Evolutionary conservation across 2,113 vertebrate species (phyloP).

Genomic region (Mus pahari): DNA sequence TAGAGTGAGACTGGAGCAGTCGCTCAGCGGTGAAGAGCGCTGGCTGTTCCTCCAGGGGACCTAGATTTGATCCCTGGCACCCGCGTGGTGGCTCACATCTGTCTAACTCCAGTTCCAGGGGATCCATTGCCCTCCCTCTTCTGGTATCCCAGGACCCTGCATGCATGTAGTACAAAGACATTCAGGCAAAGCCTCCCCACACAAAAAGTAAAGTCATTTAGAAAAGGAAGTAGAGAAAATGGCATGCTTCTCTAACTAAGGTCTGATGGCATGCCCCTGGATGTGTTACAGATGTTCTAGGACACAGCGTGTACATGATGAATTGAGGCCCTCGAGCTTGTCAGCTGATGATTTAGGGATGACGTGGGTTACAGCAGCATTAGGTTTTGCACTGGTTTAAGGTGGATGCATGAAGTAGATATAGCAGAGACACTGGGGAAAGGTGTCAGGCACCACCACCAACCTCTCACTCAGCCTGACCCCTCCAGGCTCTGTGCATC

Average conservation of each 20-base stretch:
- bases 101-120: neutral
- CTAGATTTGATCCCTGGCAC: neutral
- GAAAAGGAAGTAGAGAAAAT: neutral
- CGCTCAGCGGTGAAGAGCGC: neutral
- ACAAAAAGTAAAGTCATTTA: neutral
- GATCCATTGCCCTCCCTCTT: neutral
- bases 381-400: neutral
- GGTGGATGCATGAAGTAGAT: neutral
- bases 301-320: neutral
- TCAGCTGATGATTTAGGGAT: too few species aligned
- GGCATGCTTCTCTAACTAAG: accelerated
- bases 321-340: too few species aligned
- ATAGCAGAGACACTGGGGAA: neutral
- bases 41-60: neutral
- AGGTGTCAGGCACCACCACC: neutral
- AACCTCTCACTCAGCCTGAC: neutral
- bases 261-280: accelerated
- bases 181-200: neutral
- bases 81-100: neutral
- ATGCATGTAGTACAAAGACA: neutral
- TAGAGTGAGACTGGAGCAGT: neutral
- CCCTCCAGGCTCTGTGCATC: neutral
- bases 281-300: neutral
- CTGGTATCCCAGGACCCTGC: neutral
- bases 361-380: neutral